phyloP scores from a whole-genome alignment of 1,140 invertebrate genomes.

The Drosophila quadrilineata region DNA sequence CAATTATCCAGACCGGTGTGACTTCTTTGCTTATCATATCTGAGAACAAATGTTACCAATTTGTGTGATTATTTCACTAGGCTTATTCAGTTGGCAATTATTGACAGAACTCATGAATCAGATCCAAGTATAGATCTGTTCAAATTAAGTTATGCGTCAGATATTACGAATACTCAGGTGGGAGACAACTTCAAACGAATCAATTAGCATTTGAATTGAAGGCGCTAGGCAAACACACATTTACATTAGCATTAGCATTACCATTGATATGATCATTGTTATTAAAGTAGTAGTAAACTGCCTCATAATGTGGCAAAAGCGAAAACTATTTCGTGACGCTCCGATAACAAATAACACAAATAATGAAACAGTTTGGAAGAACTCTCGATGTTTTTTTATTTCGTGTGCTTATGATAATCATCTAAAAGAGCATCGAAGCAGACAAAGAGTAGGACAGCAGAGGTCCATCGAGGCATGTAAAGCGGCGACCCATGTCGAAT shows the following conservation, averaged over 20 bases:
- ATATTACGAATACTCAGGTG: not conserved
- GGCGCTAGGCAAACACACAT: slow-evolving; percentile 14
- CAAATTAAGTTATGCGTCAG: not conserved
- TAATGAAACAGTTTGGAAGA: slow-evolving; percentile 8
- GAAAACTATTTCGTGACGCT: slow-evolving; percentile 48
- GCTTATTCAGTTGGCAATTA: not conserved
- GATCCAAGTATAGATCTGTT: not conserved
- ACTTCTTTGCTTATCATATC: slow-evolving; percentile 1
- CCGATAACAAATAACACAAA: slow-evolving; percentile 46
- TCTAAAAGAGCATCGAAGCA: slow-evolving; percentile 36
- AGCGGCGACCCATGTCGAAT: slow-evolving; percentile 34
- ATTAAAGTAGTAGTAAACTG: slow-evolving; percentile 28
- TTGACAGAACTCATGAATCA: slow-evolving; percentile 8
- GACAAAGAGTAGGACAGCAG: slow-evolving; percentile 11
- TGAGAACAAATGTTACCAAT: not conserved
- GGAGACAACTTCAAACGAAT: slow-evolving; percentile 19
- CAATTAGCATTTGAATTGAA: slow-evolving; percentile 30
- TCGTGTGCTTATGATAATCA: slow-evolving; percentile 24
- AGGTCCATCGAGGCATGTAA: slow-evolving; percentile 38
- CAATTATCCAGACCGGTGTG: not conserved
- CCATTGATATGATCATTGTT: slow-evolving; percentile 7
- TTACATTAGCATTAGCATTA: slow-evolving; percentile 2
- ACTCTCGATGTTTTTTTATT: slow-evolving; percentile 21
- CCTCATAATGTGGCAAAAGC: slow-evolving; percentile 43
- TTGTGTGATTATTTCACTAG: not conserved